Percentiles rank a stretch among this genome's conserved stretches.
These are phyloP conservation scores for Falco concolor DNA, from an alignment of 2,797 vertebrate species.

Conservation along the genomic window DNA sequence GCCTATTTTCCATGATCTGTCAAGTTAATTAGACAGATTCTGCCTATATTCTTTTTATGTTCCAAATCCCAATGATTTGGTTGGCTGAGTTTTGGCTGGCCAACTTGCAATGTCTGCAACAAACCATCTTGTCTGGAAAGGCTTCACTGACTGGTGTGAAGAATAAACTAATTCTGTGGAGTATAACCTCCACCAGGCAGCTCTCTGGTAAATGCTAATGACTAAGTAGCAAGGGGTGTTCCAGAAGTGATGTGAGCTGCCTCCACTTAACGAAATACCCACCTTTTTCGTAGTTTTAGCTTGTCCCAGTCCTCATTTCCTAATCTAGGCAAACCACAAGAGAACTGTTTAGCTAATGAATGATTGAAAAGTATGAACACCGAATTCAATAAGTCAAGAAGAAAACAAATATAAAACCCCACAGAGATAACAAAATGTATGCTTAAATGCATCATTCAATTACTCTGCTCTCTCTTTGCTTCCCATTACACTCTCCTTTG, in stretches of 20 bases:
- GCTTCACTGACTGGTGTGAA: background rate
- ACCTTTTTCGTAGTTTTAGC: conserved; percentile 22
- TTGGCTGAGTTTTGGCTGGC: background rate
- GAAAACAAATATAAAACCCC: conserved; percentile 58
- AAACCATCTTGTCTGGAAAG: background rate
- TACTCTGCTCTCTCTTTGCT: conserved; percentile 17
- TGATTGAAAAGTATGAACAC: conserved; percentile 62
- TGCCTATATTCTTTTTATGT: background rate
- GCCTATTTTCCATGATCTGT: background rate
- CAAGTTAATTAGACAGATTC: background rate
- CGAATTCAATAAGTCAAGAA: conserved; percentile 49
- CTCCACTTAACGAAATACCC: background rate
- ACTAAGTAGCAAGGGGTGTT: background rate
- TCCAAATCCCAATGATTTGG: background rate
- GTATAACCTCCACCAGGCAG: background rate
- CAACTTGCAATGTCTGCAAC: background rate
- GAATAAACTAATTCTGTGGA: background rate
- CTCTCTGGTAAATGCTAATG: background rate
- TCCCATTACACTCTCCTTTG: conserved; percentile 42
- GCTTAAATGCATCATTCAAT: conserved; percentile 60
- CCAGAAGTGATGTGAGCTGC: conserved; percentile 19
- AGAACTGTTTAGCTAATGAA: conserved; percentile 57
- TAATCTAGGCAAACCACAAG: conserved; percentile 45
- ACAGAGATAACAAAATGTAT: conserved; percentile 58
- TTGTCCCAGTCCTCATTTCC: conserved; percentile 27